Evolutionary conservation across 2,888 invertebrate species (phyloP), one percentile per base, ranked within the genome.

Genomic region (Diarsia mendica): DNA sequence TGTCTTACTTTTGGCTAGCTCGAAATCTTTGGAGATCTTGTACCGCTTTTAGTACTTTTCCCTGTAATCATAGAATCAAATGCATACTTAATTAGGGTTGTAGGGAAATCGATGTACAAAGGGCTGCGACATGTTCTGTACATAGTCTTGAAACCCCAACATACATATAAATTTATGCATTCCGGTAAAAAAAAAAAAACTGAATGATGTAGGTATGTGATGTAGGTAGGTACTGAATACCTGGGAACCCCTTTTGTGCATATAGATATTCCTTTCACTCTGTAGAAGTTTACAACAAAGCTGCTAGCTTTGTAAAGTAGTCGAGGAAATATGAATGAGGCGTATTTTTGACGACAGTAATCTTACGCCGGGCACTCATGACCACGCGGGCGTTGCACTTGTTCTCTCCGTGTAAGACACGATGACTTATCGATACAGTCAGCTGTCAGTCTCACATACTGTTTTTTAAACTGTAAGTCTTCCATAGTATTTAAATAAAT

Each of bases 21-120:
- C 13, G 33, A 23, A 64, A 55, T 60, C 51, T 55, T 1, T 75
- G 64, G 3, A 78, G 28, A 33, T 60, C 61, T 63, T 71, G 53
- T 2, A 84, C 39, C 0, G 75, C 67, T 67, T 78, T 68, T 8
- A 78, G 3, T 23, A 79, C 33, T 60, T 64, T 73, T 11, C 3
- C 28, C 85, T 84, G 79, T 9, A 83, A 88, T 79, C 15, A 53
- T 44, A 66, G 8, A 39, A 39, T 11, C 11, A 69, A 3, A 67
- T 6, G 6, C 6, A 15, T 58, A 55, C 0, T 28, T 58, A 15
- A 55, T 6, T 23, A 6, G 5, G 13, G 23, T 53, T 2, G 23
- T 13, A 23, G 6, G 6, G 6, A 55, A 13, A 23, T 55, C n/a
- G n/a, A 53, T 4, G n/a, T 10, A 5, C 13, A 55, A 23, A 23